Conservation (phyloP, 2,113 vertebrate species). For the Toxostoma redivivum region DNA sequence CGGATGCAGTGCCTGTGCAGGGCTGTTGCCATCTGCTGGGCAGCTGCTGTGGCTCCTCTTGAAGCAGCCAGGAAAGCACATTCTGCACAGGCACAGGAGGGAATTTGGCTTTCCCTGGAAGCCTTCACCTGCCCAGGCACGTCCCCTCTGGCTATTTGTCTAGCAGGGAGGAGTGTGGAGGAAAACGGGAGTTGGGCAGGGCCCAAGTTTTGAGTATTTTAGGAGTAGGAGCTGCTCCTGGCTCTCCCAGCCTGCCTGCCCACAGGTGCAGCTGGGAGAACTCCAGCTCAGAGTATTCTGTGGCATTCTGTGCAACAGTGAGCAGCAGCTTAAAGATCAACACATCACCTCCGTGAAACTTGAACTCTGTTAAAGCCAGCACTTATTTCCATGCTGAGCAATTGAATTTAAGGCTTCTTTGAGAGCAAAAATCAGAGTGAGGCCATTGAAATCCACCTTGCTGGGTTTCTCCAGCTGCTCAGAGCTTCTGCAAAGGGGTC, state of each 20-base stretch:
- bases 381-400: not conserved
- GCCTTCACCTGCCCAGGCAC: not conserved
- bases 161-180: not conserved
- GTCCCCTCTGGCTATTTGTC: not conserved
- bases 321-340: not conserved
- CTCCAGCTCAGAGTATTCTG: not conserved
- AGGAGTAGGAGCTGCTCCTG: not conserved
- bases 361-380: not conserved
- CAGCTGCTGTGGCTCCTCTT: not conserved
- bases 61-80: not conserved
- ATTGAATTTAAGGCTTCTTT: not conserved
- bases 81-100: not conserved
- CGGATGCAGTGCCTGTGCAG: not conserved
- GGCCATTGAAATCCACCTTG: fast-evolving
- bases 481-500: not conserved
- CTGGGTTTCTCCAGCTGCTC: not conserved
- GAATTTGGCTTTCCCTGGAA: not conserved
- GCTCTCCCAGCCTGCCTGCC: not conserved
- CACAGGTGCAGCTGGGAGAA: not conserved
- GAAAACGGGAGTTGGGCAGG: not conserved
- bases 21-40: conserved; percentile 61
- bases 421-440: not conserved
- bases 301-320: not conserved
- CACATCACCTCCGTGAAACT: not conserved
- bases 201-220: not conserved